These are phyloP conservation scores for Harpalus rubripes DNA, from an alignment of 2,888 invertebrate genomes.

Conservation along the genomic window DNA sequence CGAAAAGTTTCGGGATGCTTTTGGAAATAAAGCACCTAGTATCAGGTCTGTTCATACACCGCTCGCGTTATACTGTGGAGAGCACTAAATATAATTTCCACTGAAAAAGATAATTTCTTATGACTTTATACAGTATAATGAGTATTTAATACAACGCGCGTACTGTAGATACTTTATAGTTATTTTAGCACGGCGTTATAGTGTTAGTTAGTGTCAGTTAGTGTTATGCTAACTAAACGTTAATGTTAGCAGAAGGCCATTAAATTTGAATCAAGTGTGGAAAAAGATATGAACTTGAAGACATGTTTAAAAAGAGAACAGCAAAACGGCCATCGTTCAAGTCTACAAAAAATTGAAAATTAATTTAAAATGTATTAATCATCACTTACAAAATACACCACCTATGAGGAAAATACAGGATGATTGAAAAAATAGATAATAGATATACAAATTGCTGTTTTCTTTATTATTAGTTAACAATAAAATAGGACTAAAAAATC, in stretches of 20 bases:
- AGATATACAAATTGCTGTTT: too few species aligned
- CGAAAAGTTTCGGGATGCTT: too few species aligned
- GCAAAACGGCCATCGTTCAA: too few species aligned
- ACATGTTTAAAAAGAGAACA: too few species aligned
- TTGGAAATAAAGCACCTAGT: too few species aligned
- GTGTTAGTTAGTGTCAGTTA: conserved; percentile 1
- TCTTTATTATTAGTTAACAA: too few species aligned
- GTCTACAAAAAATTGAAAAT: too few species aligned
- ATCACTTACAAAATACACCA: too few species aligned
- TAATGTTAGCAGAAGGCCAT: not conserved
- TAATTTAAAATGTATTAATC: too few species aligned
- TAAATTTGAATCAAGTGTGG: conserved; percentile 20
- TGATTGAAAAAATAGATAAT: too few species aligned
- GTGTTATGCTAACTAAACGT: conserved; percentile 6
- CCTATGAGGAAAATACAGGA: too few species aligned
- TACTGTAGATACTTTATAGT: not conserved
- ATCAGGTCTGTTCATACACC: conserved; percentile 1
- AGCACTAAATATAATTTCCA: conserved; percentile 27
- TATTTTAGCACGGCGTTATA: not conserved
- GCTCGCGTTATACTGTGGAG: not conserved
- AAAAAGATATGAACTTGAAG: not conserved
- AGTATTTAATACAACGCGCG: conserved; percentile 16
- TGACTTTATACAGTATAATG: conserved; percentile 24
- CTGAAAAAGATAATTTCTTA: conserved; percentile 4
- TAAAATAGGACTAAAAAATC: too few species aligned